Percentiles rank a stretch among this genome's conserved stretches.
These are phyloP conservation scores for Drosophila crucigera DNA, from an alignment of 2,888 invertebrate genomes.

Conservation along the genomic window DNA sequence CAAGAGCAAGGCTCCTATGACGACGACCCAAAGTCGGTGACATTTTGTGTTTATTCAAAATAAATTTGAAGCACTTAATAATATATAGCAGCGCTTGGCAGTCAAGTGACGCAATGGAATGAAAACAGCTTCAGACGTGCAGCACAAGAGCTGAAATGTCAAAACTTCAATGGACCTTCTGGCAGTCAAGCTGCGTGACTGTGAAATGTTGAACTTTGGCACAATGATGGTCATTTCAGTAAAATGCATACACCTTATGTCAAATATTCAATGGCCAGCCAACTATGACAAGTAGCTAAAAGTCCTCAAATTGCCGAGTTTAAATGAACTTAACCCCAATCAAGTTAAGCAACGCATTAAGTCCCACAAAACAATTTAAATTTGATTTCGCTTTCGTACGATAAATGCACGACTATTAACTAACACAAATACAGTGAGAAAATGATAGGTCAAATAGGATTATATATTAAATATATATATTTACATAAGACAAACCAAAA, in stretches of 20 bases:
- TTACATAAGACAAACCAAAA: background rate
- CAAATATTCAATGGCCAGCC: background rate
- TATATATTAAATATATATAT: background rate
- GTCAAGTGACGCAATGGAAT: constrained; percentile 26
- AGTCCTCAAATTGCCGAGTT: background rate
- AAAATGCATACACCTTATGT: background rate
- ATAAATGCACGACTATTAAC: background rate
- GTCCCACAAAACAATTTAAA: constrained; percentile 7
- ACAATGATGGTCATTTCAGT: constrained; percentile 12
- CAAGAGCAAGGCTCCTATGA: constrained; percentile 18
- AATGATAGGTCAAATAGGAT: background rate
- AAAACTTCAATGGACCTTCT: constrained; percentile 10
- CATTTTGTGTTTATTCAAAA: constrained; percentile 59
- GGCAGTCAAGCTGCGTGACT: background rate
- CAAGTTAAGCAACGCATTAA: too few species aligned
- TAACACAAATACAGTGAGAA: background rate
- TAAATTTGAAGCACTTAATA: constrained; percentile 59
- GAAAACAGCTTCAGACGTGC: constrained; percentile 19
- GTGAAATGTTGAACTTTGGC: constrained; percentile 27
- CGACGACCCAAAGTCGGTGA: constrained; percentile 34
- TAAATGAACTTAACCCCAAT: background rate
- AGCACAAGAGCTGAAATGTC: constrained; percentile 11
- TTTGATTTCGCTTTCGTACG: background rate
- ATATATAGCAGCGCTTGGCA: constrained; percentile 51
- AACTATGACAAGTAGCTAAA: background rate